Base-by-base conservation (phyloP, 1,140 invertebrate genomes). In the Gyrodactylus salaris region DNA sequence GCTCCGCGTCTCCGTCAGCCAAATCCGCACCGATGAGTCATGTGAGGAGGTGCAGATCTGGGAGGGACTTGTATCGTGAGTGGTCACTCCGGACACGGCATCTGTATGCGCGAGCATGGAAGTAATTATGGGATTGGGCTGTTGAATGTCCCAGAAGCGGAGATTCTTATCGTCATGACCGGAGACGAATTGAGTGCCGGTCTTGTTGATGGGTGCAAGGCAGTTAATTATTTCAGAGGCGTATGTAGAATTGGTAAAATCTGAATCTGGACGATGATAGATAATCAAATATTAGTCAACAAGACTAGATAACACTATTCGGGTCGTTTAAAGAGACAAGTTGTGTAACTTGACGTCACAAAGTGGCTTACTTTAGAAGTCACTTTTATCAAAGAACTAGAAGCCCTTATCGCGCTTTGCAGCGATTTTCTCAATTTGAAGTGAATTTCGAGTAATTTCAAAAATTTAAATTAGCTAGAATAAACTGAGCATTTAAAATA, bases 71-170 rank as follows among this genome's bases (percentile, higher is more conserved):
- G 95, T 91, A 74, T 92, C 90, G 85, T 99, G 94, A 75, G 97
- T 87, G 76, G 94, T 92, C 77, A 99, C 84, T 81, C 89, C 91
- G 76, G 94, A 97, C 74, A 98, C 92, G 75, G 92, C 89, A 82
- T 98, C 93, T 78, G 97, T 85, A 84, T 99, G 95, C 75, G 94
- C 94, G 75, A 97, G 92, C 89, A 98, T 96, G 54, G 89, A 87
- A 82, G 96, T 91, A 20, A 69, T 26, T 26, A 73, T 21, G 25
- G 70, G 25, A 71, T 71, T 71, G 1, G 70, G 25, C n/a, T n/a
- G 34, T 71, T 20, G 25, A 25, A 71, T 21, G 26, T 71, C 70
- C 7, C 21, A 21, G 25, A 25, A 24, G 21, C 70, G 20, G 19
- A 71, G 1, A 25, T 68, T 26, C n/a, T 22, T n/a, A 25, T 73